Base-by-base conservation (phyloP, 2,797 vertebrate species). In the Clarias fuscus region DNA sequence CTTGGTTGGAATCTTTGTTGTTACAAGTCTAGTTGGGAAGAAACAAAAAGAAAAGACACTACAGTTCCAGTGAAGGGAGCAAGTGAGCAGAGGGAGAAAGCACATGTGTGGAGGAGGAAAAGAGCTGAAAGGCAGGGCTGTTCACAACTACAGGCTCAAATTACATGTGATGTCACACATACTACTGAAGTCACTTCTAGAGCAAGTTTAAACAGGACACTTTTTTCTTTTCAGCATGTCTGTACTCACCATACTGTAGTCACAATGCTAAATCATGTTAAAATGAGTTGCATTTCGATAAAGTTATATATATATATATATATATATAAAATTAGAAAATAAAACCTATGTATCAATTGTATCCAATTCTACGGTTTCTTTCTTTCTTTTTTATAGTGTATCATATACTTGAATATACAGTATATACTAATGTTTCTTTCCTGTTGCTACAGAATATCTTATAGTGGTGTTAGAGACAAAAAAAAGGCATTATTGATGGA, bases 141-240 rank as follows among this genome's bases (percentile, higher is more conserved):
- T 89, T 92, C 83, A 88, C 91, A 90, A 87, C 88, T 62, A 91
- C 48, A 89, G 92, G 92, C 90, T 95, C 94, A 91, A 89, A 91
- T 95, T 95, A 93, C 95, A 92, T 68, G 89, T 95, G 94, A 94
- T 93, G 93, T 95, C 94, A 95, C 76, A 20, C 80, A 24, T 77
- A 83, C 27, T 83, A 73, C 82, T 86, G 53, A 78, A 92, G 89
- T 84, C 92, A 92, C 90, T 93, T 91, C 40, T 90, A 90, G 88
- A 91, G 84, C 80, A 82, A 85, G 64, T 77, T 85, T 67, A 87
- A 82, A 77, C 83, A 88, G 68, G 73, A 80, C 72, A 1, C 53
- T 43, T 85, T 59, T 59, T 59, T 27, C 37, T 40, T 10, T 73
- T 76, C n/a, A 53, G 11, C 59, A 58, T 77, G 56, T 61, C 68